A percentile compares a stretch with the other conserved stretches of the same genome.
Evolutionary conservation across 2,797 vertebrate genomes (phyloP).

Genomic region (Botia almorhae): DNA sequence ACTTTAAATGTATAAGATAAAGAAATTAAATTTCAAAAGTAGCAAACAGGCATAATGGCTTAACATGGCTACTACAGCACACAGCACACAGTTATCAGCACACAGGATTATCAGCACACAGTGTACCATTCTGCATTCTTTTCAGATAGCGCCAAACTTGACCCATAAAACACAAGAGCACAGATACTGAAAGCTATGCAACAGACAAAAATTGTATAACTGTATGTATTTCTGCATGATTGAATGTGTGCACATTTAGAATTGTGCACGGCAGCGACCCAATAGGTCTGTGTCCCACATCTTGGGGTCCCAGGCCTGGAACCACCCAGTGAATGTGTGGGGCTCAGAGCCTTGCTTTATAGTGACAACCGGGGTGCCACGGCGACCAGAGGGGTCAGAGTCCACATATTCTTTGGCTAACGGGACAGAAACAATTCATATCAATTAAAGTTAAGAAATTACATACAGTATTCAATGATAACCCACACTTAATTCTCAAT

Average conservation of each 20-base stretch:
- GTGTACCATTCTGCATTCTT: conserved; percentile 17
- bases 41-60: conserved; percentile 8
- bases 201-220: neutral
- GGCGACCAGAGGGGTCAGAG: conserved; percentile 72
- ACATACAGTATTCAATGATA: neutral
- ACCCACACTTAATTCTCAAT: neutral
- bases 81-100: no score
- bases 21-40: neutral
- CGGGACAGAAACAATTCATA: conserved; percentile 33
- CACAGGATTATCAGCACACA: no score
- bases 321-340: conserved; percentile 77
- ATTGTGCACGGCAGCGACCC: conserved; percentile 67
- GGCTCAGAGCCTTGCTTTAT: conserved; percentile 77
- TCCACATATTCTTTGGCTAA: conserved; percentile 75
- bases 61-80: conserved; percentile 29
- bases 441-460: neutral
- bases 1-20: conserved; percentile 16
- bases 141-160: conserved; percentile 14
- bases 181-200: conserved; percentile 44
- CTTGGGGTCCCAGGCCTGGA: conserved; percentile 76
- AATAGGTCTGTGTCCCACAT: conserved; percentile 70
- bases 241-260: conserved; percentile 60
- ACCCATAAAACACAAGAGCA: conserved; percentile 28
- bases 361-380: conserved; percentile 61
- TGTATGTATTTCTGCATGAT: neutral